Conservation (phyloP, 1,140 invertebrate genomes). For the Cotesia typhae region DNA sequence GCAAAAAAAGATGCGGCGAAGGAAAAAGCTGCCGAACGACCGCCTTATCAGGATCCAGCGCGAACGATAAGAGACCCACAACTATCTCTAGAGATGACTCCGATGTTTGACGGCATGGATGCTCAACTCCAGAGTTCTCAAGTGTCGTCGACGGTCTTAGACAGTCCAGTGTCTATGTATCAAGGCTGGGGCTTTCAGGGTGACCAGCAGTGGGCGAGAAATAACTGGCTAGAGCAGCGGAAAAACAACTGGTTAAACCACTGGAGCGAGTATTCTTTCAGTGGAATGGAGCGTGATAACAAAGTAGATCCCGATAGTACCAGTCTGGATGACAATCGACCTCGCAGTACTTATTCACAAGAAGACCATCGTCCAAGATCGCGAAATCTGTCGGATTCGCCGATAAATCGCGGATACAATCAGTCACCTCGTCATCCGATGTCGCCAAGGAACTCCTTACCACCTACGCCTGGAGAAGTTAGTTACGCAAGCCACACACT, state of each 20-base stretch:
- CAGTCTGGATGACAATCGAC: conserved; percentile 62
- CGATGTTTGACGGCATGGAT: conserved; percentile 79
- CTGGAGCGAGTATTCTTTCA: conserved; percentile 67
- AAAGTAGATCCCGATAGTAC: conserved; percentile 77
- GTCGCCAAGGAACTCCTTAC: conserved; percentile 56
- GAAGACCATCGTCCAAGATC: conserved; percentile 59
- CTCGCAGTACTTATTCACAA: conserved; percentile 56
- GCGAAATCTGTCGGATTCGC: conserved; percentile 52
- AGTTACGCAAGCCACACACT: conserved; percentile 38
- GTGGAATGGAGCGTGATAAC: conserved; percentile 61
- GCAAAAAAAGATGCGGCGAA: conserved; percentile 59
- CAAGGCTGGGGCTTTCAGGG: conserved; percentile 64
- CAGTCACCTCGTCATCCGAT: conserved; percentile 54
- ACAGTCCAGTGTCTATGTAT: conserved; percentile 73
- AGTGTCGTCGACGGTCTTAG: conserved; percentile 81
- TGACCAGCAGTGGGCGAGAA: conserved; percentile 57
- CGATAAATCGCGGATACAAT: conserved; percentile 44
- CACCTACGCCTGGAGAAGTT: conserved; percentile 47
- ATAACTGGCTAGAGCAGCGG: conserved; percentile 58
- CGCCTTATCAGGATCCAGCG: conserved; percentile 49
- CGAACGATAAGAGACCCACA: conserved; percentile 54
- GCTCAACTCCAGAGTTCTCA: conserved; percentile 82
- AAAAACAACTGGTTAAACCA: conserved; percentile 64
- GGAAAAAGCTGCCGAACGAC: conserved; percentile 50
- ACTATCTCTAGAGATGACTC: conserved; percentile 71